Evolutionary conservation across 2,113 vertebrate genomes (phyloP), one percentile per base, ranked within the genome.

Genomic region (Amphiprion ocellaris): DNA sequence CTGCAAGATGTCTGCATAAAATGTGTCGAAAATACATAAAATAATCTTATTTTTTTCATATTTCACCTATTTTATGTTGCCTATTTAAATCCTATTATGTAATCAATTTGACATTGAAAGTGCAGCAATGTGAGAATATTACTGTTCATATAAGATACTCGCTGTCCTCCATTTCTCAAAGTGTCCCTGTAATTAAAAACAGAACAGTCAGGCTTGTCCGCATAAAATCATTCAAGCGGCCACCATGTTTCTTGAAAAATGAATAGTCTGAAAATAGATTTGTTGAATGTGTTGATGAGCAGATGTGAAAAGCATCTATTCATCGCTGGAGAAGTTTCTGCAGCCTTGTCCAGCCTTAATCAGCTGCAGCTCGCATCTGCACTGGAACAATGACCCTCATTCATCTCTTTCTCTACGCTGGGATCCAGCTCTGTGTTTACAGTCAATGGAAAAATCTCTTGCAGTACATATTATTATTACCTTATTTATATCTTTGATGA

Each of bases 281-380:
- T 46, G 74, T 49, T 52, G 47, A 56, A 79, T 44, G 75, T 82
- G 82, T 73, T 82, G 82, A 85, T 88, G 83, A 84, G 65, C 80
- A 75, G 75, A 77, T 65, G 53, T 77, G 78, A 77, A 79, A 87
- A 81, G 70, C 69, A 74, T 75, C 66, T 37, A 74, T 78, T 85
- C 70, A 81, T 76, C 58, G 56, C 7, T 21, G 30, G 65, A 50
- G 30, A 80, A 33, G 24, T 55, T 70, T 60, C 55, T 24, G 60
- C 59, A 49, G 23, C 49, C 62, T 65, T 49, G 66, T 55, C 19
- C 70, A 47, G 21, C 9, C 23, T 37, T 16, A 5, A 28, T 68
- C 77, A 21, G 33, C 66, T 21, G 61, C 24, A 47, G 12, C 2
- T 11, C 52, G 30, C 23, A 28, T 78, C 37, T 39, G 19, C 37